These are phyloP conservation scores for Oligia fasciuncula DNA, from an alignment of 2,888 invertebrate genomes.

Conservation along the genomic window DNA sequence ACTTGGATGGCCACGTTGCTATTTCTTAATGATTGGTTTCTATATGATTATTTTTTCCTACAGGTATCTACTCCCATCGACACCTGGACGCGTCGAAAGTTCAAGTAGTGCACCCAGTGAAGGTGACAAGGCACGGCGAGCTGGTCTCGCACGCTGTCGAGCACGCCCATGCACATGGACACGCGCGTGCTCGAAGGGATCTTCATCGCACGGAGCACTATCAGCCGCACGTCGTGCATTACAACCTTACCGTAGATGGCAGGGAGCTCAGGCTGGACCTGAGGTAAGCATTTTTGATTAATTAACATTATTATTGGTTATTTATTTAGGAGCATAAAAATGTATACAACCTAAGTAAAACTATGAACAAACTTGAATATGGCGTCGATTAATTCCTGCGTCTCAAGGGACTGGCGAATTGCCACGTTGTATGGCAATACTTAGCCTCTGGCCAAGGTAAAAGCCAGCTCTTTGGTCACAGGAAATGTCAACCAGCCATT, in stretches of 20 bases:
- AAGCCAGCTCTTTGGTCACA: neutral
- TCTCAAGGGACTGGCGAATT: neutral
- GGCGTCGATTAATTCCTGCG: no score
- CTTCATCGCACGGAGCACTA: conserved; percentile 77
- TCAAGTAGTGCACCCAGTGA: conserved; percentile 91
- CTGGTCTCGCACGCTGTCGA: conserved; percentile 90
- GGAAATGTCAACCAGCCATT: neutral
- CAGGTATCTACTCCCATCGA: conserved; percentile 88
- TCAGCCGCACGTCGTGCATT: conserved; percentile 82
- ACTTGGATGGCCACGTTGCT: neutral
- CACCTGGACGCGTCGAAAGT: conserved; percentile 88
- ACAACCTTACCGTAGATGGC: conserved; percentile 87
- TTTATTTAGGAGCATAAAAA: neutral
- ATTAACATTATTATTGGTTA: neutral
- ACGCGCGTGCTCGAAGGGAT: conserved; percentile 88
- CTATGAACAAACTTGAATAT: neutral
- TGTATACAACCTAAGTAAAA: neutral
- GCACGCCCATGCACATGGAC: conserved; percentile 88
- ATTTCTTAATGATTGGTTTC: neutral
- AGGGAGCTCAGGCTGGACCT: conserved; percentile 85
- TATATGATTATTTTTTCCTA: neutral
- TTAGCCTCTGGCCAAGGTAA: neutral
- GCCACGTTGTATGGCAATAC: neutral
- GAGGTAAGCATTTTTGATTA: conserved; percentile 74
- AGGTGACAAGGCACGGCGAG: conserved; percentile 90